Evolutionary conservation across 92 coral and sea anemone species (phyloP), one percentile per base, ranked within the genome.

Genomic region (Pocillopora grandis): DNA sequence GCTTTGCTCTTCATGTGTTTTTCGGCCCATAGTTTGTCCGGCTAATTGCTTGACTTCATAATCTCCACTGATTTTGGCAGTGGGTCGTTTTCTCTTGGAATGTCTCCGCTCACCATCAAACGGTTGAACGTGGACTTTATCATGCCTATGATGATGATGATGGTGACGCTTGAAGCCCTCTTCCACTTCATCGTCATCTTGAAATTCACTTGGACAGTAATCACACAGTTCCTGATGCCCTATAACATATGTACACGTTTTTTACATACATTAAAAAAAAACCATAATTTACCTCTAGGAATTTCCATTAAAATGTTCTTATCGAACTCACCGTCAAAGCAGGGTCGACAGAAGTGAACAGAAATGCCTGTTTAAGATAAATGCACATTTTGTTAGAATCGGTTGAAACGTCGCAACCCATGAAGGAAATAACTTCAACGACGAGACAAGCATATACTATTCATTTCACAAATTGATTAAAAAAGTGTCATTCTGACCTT

Each of bases 341-440:
- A 94, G 12, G 98, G 98, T 21, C 87, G 95, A 59, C 98, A 94
- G 75, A 75, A 94, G 64, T 94, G 98, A 58, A 94, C 92, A 1
- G 98, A 94, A 65, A 94, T 91, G 20, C 98, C 98, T 94, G 64
- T 7, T 49, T 76, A 58, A 57, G 70, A 58, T 27, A 35, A 57
- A 33, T 37, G 52, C 0, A 42, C 4, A 42, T 42, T 42, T 42
- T 7, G 52, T 42, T 3, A 42, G 52, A 42, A 42, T 42, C 52
- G 52, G 52, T 42, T 42, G 52, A 42, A 42, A 42, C 52, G 52
- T 42, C 52, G 52, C 52, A 42, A 42, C 4, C 52, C 52, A 0
- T 7, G 8, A 42, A 3, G 52, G 52, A 42, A 42, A 42, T 42
- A 42, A 42, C 52, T 7, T 42, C 52, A 42, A 7, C 52, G 2